Evolutionary conservation across 2,797 vertebrate genomes (phyloP), one percentile per base, ranked within the genome.

Genomic region (Lithobates sylvaticus): DNA sequence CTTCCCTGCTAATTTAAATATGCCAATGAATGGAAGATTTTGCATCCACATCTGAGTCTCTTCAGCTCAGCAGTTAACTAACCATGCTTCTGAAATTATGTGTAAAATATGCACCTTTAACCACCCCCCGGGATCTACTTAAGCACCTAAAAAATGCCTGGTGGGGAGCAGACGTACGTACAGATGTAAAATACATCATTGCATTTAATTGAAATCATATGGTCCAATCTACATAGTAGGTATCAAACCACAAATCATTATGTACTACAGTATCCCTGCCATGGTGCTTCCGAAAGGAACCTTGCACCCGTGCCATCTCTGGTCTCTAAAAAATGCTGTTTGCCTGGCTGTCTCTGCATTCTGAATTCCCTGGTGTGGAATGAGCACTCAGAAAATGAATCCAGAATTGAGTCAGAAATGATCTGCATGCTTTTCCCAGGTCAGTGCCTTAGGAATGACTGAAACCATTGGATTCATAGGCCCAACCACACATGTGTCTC

Each of bases 91-190:
- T 54, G 74, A 73, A 85, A 85, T 54, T 85, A 85, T 74, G 84
- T 85, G 69, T 85, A 85, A 85, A 79, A 85, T 85, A 85, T 85
- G 84, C 73, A 67, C 84, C 76, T 85, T 64, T 50, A 67, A 85
- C 77, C 70, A 74, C 84, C 81, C 78, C 71, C 47, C 65, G 58
- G 77, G 77, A 85, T 85, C 76, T 80, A 75, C 54, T 75, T 68
- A 81, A 80, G 84, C 32, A 58, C 70, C 84, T 69, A 75, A 76
- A 85, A 61, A 80, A 85, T 85, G 73, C 72, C 77, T 85, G 54
- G 74, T 50, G 42, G 84, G 75, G 68, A 78, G 26, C 83, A 71
- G 65, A 73, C 78, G 16, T 68, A 67, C 54, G 71, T 81, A 39
- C 84, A 85, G 84, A 74, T 85, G 84, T 72, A 85, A 81, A 80